Evolutionary conservation across 2,113 vertebrate species (phyloP), one percentile per base, ranked within the genome.

Genomic region (Shinisaurus crocodilurus): DNA sequence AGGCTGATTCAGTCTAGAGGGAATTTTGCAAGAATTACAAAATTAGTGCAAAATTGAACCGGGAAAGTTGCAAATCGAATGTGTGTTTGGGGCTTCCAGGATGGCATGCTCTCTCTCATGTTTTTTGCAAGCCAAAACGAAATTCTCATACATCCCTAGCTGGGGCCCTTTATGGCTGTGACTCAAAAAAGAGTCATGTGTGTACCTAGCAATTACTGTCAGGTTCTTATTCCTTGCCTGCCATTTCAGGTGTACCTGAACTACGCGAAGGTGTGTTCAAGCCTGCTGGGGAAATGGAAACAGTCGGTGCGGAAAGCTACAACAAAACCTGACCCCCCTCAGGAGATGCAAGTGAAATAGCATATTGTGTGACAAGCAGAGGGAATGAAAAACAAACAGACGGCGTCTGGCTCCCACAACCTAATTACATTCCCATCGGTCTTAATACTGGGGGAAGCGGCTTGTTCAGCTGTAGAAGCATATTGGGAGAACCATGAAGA

Each of bases 341-440:
- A 75, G 70, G 86, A 90, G 83, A 32, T 23, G 82, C 89, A 90
- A 88, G 0, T 0, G 69, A 82, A 92, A 75, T 86, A 70, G 63
- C 54, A 70, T 85, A 84, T 83, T 89, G 13, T 69, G 23, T 2
- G 87, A 32, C 69, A 88, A 92, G 86, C 82, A 67, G 60, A 72
- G 37, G 76, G 81, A 92, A 92, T 91, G 29, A 87, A 86, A 90
- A 91, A 88, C 82, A 86, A 84, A 88, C 86, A 91, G 88, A 91
- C 92, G 85, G 89, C 89, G 91, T 0, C 92, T 88, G 48, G 90
- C 90, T 91, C 91, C 82, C 93, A 90, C 85, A 90, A 91, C 27
- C 74, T 90, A 91, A 95, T 96, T 96, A 94, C 96, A 91, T 77
- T 20, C 80, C 88, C 93, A 90, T 92, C 82, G 82, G 92, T 95